Percentiles rank a stretch among this genome's conserved stretches.
phyloP scores from a whole-genome alignment of 1,140 invertebrate species.

The Drosophila sulfurigaster region DNA sequence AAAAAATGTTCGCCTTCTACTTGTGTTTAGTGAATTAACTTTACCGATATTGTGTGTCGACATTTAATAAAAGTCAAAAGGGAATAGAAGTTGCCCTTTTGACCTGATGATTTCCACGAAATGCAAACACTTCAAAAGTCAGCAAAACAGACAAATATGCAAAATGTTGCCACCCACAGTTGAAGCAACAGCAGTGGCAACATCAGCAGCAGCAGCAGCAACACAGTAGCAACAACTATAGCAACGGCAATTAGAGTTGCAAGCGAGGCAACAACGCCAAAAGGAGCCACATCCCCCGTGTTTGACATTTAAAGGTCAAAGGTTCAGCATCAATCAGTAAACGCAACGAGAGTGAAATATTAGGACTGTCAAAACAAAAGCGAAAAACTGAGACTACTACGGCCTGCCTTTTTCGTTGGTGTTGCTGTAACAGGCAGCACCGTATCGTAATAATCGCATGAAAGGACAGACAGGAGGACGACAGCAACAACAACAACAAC shows the following conservation, averaged over 20 bases:
- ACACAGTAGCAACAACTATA: constrained; percentile 25
- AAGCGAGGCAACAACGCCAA: constrained; percentile 36
- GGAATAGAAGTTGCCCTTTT: constrained; percentile 18
- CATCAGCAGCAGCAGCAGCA: constrained; percentile 27
- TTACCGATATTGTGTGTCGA: constrained; percentile 3
- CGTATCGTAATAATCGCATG: constrained; percentile 33
- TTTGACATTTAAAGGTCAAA: constrained; percentile 79
- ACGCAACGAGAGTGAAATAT: constrained; percentile 46
- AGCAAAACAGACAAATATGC: constrained; percentile 50
- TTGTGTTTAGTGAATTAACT: background rate
- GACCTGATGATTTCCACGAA: constrained; percentile 40
- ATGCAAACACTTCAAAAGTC: constrained; percentile 51
- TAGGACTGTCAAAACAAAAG: constrained; percentile 42
- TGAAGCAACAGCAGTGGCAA: constrained; percentile 20
- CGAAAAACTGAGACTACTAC: constrained; percentile 6
- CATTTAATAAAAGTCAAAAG: constrained; percentile 17
- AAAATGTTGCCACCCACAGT: constrained; percentile 58
- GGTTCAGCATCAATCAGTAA: constrained; percentile 71
- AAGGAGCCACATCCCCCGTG: constrained; percentile 23
- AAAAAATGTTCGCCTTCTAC: background rate
- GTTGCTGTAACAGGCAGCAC: background rate
- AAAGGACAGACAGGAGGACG: constrained; percentile 8
- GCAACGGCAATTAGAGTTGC: constrained; percentile 68
- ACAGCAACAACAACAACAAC: background rate
- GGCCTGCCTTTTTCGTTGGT: background rate